These are phyloP conservation scores for Dilophus febrilis DNA, from an alignment of 2,888 invertebrate genomes.

Conservation along the genomic window DNA sequence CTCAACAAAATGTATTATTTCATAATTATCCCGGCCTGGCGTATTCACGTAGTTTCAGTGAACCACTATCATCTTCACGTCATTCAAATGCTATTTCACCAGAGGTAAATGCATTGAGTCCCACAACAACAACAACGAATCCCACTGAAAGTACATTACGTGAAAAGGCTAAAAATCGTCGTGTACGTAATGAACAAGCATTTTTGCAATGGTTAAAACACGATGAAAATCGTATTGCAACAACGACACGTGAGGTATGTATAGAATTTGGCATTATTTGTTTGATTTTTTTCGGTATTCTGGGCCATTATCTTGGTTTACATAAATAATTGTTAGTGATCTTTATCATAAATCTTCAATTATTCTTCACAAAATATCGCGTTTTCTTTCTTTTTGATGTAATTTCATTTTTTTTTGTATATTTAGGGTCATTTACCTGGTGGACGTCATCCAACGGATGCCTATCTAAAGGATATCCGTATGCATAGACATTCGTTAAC, in stretches of 20 bases:
- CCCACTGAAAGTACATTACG: not conserved
- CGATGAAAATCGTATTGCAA: constrained; percentile 5
- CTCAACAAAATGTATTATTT: constrained; percentile 51
- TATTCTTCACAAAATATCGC: too few relatives aligned
- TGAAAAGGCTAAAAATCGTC: constrained; percentile 4
- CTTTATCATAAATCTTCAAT: too few relatives aligned
- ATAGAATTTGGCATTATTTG: not conserved
- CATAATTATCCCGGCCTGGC: constrained; percentile 60
- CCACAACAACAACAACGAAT: constrained; percentile 7
- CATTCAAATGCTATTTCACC: constrained; percentile 5
- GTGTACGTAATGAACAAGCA: constrained; percentile 10
- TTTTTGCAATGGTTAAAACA: constrained; percentile 10
- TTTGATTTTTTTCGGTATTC: too few relatives aligned
- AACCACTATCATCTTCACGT: constrained; percentile 22
- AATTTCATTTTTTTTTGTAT: not conserved
- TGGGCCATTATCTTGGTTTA: not conserved
- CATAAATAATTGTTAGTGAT: too few relatives aligned
- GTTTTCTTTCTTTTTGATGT: too few relatives aligned
- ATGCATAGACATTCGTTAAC: constrained; percentile 64
- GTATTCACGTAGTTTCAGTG: constrained; percentile 57
- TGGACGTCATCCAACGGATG: constrained; percentile 16
- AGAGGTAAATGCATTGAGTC: not conserved
- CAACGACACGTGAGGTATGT: constrained; percentile 2
- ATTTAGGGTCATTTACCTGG: not conserved
- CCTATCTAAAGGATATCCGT: constrained; percentile 54